Percentiles rank a stretch among this genome's conserved stretches.
Conservation (phyloP, 2,113 vertebrate species). For the Synchiropus splendidus region DNA sequence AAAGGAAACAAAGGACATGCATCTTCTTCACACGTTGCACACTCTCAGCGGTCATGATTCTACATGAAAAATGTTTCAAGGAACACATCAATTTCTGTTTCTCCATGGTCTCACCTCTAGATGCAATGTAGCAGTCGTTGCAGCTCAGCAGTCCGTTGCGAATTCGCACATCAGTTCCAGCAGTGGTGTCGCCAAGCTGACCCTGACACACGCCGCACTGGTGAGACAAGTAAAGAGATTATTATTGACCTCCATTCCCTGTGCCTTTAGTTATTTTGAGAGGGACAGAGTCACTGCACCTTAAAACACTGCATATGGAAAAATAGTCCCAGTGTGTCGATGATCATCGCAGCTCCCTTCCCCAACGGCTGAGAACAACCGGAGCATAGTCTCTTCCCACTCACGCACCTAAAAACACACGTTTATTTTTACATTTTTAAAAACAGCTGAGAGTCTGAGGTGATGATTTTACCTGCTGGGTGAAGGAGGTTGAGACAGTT, state of each 20-base stretch:
- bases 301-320: conserved; percentile 96
- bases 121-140: conserved; percentile 84
- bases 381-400: conserved; percentile 88
- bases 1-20: too few relatives aligned
- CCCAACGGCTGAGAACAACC: conserved; percentile 83
- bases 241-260: neutral
- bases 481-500: conserved; percentile 70
- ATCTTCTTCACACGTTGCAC: too few relatives aligned
- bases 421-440: neutral
- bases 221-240: neutral
- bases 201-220: conserved; percentile 89
- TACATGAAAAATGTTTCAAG: too few relatives aligned
- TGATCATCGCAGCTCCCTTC: conserved; percentile 97
- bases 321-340: conserved; percentile 86
- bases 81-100: too few relatives aligned
- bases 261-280: neutral
- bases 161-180: conserved; percentile 90
- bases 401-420: conserved; percentile 76
- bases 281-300: conserved; percentile 51
- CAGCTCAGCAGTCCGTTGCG: conserved; percentile 90
- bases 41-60: too few relatives aligned
- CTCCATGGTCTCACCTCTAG: conserved; percentile 77
- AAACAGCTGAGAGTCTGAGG: neutral
- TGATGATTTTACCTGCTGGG: conserved; percentile 73
- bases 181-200: conserved; percentile 81